These are phyloP conservation scores for Euleptes europaea DNA, from an alignment of 2,113 vertebrate genomes.

Conservation along the genomic window DNA sequence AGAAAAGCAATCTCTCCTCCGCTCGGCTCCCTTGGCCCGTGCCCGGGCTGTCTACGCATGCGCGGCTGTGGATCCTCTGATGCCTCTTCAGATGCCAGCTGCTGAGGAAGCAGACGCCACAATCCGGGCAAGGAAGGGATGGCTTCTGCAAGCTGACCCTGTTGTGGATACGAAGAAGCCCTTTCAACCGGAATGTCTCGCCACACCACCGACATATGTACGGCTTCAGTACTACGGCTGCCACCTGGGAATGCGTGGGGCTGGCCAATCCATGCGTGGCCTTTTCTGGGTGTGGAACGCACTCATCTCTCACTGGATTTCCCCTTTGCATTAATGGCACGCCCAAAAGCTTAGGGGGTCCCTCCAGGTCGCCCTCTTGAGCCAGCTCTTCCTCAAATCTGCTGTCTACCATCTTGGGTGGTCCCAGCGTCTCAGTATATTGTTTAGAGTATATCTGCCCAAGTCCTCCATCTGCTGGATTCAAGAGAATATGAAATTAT, in stretches of 20 bases:
- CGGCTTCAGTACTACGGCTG: too few species aligned
- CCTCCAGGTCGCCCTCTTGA: not conserved
- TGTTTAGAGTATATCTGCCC: not conserved
- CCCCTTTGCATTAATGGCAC: too few species aligned
- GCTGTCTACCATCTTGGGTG: too few species aligned
- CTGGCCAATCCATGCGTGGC: too few species aligned
- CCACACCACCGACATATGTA: not conserved
- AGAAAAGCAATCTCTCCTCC: not conserved
- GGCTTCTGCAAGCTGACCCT: not conserved
- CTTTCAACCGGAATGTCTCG: not conserved
- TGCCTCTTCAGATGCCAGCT: slow-evolving; percentile 20
- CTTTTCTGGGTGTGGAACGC: not conserved
- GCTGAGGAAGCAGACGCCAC: slow-evolving; percentile 16
- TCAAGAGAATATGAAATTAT: not conserved
- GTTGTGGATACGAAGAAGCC: not conserved
- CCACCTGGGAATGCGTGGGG: not conserved
- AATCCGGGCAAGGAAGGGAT: not conserved
- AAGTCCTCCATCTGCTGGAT: not conserved
- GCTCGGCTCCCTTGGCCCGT: fast-evolving
- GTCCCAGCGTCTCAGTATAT: too few species aligned
- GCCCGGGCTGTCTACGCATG: not conserved
- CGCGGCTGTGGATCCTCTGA: slow-evolving; percentile 19
- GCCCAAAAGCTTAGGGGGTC: not conserved
- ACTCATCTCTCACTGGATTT: not conserved
- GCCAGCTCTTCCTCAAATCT: not conserved